These are phyloP conservation scores for Anhinga rufa DNA, from an alignment of 2,113 vertebrate species.

Conservation along the genomic window DNA sequence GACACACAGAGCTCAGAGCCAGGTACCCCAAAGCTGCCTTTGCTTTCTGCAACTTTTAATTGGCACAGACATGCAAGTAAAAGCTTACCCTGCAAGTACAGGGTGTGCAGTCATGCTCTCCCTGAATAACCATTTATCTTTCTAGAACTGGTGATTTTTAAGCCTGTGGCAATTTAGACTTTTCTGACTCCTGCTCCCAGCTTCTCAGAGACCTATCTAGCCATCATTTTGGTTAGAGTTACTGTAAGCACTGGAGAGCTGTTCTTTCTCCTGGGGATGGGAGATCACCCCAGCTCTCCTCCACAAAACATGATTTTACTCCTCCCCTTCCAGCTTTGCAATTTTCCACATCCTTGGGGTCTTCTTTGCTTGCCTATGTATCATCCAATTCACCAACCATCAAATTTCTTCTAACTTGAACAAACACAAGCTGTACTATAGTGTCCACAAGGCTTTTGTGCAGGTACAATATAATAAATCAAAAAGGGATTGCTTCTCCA, in stretches of 20 bases:
- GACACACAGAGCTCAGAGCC: background rate
- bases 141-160: background rate
- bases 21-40: background rate
- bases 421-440: background rate
- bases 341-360: background rate
- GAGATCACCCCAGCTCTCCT: background rate
- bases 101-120: background rate
- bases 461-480: background rate
- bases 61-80: background rate
- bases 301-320: accelerated
- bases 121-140: background rate
- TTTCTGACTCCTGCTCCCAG: background rate
- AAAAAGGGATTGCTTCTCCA: background rate
- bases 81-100: background rate
- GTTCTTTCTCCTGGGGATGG: background rate
- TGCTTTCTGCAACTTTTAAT: background rate
- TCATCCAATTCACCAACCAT: background rate
- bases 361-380: background rate
- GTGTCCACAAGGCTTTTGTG: background rate
- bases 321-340: background rate
- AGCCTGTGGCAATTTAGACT: background rate
- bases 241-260: background rate
- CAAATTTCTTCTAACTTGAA: background rate
- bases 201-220: background rate
- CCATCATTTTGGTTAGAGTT: background rate